Base-by-base conservation (phyloP, 2,113 vertebrate genomes). In the Ceuthmochares aereus region DNA sequence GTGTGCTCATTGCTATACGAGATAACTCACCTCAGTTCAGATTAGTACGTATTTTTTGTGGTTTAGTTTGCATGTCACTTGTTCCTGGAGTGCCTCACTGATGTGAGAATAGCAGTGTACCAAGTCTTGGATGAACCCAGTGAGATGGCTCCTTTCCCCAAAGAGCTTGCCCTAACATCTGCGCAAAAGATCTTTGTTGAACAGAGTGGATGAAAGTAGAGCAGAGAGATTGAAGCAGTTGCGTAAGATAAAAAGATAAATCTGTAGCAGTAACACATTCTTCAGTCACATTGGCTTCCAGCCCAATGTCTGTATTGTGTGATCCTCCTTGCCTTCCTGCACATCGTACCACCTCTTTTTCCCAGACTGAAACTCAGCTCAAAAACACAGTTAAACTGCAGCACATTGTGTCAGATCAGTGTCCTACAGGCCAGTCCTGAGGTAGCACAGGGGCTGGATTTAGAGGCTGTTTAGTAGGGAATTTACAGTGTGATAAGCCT, bases 261-360 rank as follows among this genome's bases (percentile, higher is more conserved):
- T 32, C 34, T n/a, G 34, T 47, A 32, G 5, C 22, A 59, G 14
- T 51, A 37, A 12, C 20, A 13, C 26, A 7, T 51, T 68, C 19
- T 56, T 30, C 34, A 77, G 29, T 22, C 84, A 47, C 18, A 2
- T 29, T 37, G 5, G 7, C 30, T 76, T 55, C 30, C 32, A 92
- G 70, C 9, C 27, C 3, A 0, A 9, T 52, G 27, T 15, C 89
- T 78, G 87, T 40, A 12, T 19, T 25, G 0, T 64, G 40, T 14
- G 16, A 34, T 19, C 14, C 29, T 76, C 45, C 63, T 37, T 20
- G n/a, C 76, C 73, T 79, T 58, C 9, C 29, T 37, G 0, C 14
- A 27, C 9, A 20, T 56, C 2, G 0, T 3, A 0, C 56, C 26
- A 18, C 16, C 21, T 85, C 37, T 23, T 34, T 40, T 51, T 45